phyloP scores from a whole-genome alignment of 2,797 vertebrate species.

The Eurystomus glaucurus region DNA sequence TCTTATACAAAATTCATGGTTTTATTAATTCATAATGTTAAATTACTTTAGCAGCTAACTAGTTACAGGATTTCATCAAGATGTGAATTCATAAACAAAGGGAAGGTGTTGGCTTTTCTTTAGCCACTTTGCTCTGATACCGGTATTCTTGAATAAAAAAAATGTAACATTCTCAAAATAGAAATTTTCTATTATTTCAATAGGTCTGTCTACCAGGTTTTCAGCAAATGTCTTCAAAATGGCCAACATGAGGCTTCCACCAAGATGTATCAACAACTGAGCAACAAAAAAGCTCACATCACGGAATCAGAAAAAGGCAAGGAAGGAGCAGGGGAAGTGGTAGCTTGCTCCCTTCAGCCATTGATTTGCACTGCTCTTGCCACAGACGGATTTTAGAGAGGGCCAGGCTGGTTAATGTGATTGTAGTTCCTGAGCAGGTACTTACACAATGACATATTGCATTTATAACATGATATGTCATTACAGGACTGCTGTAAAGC shows the following conservation, averaged over 20 bases:
- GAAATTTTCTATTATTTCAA: not conserved
- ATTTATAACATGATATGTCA: not conserved
- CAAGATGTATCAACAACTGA: not conserved
- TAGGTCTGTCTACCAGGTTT: not conserved
- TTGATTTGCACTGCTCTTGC: not conserved
- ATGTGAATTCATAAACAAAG: not conserved
- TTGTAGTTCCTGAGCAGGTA: not conserved
- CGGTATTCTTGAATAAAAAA: not conserved
- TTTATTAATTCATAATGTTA: conserved; percentile 57
- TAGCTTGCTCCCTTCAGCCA: rapidly evolving
- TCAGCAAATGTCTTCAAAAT: not conserved
- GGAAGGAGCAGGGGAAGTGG: not conserved
- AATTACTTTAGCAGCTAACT: conserved; percentile 32
- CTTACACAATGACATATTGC: rapidly evolving
- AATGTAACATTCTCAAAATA: not conserved
- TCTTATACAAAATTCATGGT: conserved; percentile 1
- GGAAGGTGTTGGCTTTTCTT: not conserved
- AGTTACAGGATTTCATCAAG: not conserved
- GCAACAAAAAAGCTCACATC: rapidly evolving
- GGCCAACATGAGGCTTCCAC: not conserved
- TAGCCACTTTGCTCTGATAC: not conserved
- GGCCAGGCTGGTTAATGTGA: not conserved
- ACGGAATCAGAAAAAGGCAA: not conserved
- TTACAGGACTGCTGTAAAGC: not conserved
- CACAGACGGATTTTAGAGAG: not conserved